phyloP scores from a whole-genome alignment of 1,140 invertebrate genomes.

The Sinonovacula constricta region DNA sequence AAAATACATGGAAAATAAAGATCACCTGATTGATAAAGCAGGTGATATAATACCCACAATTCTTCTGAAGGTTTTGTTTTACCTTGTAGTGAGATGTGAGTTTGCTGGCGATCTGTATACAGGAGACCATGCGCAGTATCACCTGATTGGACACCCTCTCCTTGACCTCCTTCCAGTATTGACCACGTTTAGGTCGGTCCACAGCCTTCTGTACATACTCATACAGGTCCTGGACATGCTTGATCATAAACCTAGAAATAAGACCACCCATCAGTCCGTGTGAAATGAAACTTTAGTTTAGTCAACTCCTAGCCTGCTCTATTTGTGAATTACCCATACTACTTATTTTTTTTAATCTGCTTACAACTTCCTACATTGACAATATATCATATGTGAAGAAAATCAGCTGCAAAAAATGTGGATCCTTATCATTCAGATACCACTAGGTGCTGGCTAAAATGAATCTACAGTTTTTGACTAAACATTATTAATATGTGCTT shows the following conservation, averaged over 20 bases:
- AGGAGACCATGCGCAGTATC: conserved; percentile 65
- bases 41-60: too few species aligned
- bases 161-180: conserved; percentile 64
- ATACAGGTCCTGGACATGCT: conserved; percentile 70
- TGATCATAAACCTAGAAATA: conserved; percentile 69
- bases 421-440: too few species aligned
- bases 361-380: neutral
- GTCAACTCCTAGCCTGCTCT: neutral
- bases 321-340: neutral
- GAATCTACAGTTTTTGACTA: too few species aligned
- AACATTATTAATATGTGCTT: too few species aligned
- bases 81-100: conserved; percentile 73
- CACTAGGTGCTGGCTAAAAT: too few species aligned
- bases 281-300: neutral
- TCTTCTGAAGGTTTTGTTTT: too few species aligned
- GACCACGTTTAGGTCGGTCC: conserved; percentile 35
- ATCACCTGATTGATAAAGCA: too few species aligned
- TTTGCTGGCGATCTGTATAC: conserved; percentile 75
- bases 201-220: conserved; percentile 59
- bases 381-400: neutral
- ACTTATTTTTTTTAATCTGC: neutral
- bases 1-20: too few species aligned
- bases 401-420: neutral
- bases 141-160: conserved; percentile 68
- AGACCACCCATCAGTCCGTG: neutral